These are phyloP conservation scores for Drosophila triauraria DNA, from an alignment of 1,140 invertebrate genomes.

Conservation along the genomic window DNA sequence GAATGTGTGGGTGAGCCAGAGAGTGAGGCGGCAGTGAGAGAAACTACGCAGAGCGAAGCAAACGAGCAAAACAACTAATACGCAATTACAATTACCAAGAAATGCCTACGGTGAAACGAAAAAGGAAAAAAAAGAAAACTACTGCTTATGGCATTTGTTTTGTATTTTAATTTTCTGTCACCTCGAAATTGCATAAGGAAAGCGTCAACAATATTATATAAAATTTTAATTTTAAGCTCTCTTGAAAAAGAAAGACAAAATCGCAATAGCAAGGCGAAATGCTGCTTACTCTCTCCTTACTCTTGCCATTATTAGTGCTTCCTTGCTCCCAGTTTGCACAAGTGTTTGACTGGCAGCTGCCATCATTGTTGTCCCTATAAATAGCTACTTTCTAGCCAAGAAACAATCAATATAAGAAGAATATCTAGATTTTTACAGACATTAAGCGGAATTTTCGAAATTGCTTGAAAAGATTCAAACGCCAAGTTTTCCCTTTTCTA, in stretches of 20 bases:
- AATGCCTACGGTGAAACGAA: slow-evolving; percentile 21
- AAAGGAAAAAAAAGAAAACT: slow-evolving; percentile 14
- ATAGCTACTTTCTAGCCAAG: background rate
- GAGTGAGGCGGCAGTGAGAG: background rate
- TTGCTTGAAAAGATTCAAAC: too few relatives aligned
- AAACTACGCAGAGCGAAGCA: slow-evolving; percentile 71
- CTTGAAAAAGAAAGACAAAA: slow-evolving; percentile 1
- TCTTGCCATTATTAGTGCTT: background rate
- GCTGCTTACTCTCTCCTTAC: background rate
- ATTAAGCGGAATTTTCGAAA: too few relatives aligned
- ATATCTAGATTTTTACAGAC: background rate
- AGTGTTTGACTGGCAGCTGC: slow-evolving; percentile 5
- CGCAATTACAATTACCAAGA: slow-evolving; percentile 59
- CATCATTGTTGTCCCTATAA: background rate
- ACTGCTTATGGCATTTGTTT: slow-evolving; percentile 26
- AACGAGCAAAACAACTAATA: slow-evolving; percentile 81
- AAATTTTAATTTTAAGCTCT: slow-evolving; percentile 8
- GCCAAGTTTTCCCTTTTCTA: too few relatives aligned
- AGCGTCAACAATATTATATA: slow-evolving; percentile 14
- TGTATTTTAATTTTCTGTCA: slow-evolving; percentile 19
- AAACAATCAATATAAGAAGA: background rate
- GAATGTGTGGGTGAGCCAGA: slow-evolving; percentile 2
- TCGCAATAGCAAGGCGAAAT: slow-evolving; percentile 1
- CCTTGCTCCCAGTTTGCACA: slow-evolving; percentile 1
- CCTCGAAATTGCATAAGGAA: slow-evolving; percentile 29